These are phyloP conservation scores for Sepioteuthis lessoniana DNA, from an alignment of 2,888 invertebrate species.

Conservation along the genomic window DNA sequence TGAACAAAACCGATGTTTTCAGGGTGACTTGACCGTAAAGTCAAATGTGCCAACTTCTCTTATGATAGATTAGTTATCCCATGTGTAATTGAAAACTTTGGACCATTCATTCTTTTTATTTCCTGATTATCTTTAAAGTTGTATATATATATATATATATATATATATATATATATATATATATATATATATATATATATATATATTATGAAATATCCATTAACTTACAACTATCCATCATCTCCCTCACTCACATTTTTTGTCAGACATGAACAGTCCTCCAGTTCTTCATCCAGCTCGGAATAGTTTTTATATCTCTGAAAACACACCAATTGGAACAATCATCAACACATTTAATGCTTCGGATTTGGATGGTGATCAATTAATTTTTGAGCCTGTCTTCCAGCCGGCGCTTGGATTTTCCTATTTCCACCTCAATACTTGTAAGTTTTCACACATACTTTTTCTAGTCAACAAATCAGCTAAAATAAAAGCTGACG, in stretches of 20 bases:
- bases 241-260: not conserved
- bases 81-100: too few relatives aligned
- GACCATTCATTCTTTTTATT: too few relatives aligned
- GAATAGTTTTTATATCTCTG: not conserved
- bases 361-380: not conserved
- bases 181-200: too few relatives aligned
- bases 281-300: not conserved
- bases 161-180: not conserved
- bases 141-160: not conserved
- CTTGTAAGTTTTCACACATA: not conserved
- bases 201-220: not conserved
- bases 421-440: not conserved
- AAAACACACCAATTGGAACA: not conserved
- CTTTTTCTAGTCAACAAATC: not conserved
- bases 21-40: too few relatives aligned
- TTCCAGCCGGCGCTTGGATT: not conserved
- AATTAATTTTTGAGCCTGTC: not conserved
- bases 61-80: too few relatives aligned
- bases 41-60: too few relatives aligned
- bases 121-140: too few relatives aligned
- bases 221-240: not conserved
- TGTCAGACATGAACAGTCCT: not conserved
- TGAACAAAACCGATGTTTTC: too few relatives aligned
- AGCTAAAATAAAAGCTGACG: not conserved
- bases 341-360: not conserved